Conservation (phyloP, 2,113 vertebrate genomes). For the Mus musculus region DNA sequence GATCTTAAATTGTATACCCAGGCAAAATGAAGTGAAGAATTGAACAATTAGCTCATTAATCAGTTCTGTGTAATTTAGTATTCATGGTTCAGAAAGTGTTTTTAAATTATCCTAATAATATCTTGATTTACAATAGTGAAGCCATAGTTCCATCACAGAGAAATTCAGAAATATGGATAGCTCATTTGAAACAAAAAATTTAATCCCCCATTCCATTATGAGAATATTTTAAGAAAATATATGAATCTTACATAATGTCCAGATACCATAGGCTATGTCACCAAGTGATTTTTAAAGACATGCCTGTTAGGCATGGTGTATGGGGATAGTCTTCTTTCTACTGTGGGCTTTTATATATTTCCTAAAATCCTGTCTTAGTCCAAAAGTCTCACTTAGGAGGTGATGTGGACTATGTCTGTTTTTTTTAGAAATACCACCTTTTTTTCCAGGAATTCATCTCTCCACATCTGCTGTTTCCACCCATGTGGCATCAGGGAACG, state of each 20-base stretch:
- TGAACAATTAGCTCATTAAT: slow-evolving; percentile 45
- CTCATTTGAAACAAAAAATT: not conserved
- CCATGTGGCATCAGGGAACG: not conserved
- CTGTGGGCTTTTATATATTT: not conserved
- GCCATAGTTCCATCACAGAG: too few relatives aligned
- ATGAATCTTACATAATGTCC: not conserved
- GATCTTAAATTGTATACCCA: not conserved
- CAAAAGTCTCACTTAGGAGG: not conserved
- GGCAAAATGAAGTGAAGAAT: not conserved
- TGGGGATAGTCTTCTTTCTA: not conserved
- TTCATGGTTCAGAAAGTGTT: not conserved
- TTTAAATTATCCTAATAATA: not conserved
- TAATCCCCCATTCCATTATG: not conserved
- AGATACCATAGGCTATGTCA: not conserved
- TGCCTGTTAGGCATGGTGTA: not conserved
- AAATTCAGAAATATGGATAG: not conserved
- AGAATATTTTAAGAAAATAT: not conserved
- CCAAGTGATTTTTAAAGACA: not conserved
- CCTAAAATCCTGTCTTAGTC: not conserved
- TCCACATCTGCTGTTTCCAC: too few relatives aligned
- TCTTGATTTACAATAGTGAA: not conserved
- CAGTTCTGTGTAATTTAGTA: not conserved
- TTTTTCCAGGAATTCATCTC: not conserved
- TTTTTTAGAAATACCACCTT: not conserved
- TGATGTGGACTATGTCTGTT: not conserved